Percentiles rank a stretch among this genome's conserved stretches.
Evolutionary conservation across 2,113 vertebrate genomes (phyloP).

Genomic region (Sceloporus tristichus): DNA sequence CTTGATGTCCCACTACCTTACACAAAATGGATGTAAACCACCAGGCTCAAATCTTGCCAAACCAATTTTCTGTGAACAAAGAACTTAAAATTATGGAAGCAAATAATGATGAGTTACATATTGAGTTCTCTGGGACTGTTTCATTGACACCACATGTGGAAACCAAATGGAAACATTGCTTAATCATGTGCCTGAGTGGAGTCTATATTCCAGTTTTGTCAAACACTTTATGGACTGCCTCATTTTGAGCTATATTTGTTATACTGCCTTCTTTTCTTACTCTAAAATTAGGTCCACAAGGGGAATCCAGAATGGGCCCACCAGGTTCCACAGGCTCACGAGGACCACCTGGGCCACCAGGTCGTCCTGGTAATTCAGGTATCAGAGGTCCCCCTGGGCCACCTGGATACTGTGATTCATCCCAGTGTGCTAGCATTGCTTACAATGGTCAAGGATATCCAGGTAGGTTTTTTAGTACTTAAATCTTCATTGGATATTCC

Average conservation of each 20-base stretch:
- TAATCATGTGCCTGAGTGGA: slow-evolving; percentile 38
- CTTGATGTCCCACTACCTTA: slow-evolving; percentile 69
- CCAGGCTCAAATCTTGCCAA: slow-evolving; percentile 72
- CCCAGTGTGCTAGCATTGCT: slow-evolving; percentile 94
- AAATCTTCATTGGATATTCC: neutral
- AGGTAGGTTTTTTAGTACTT: slow-evolving; percentile 82
- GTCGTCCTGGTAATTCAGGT: slow-evolving; percentile 90
- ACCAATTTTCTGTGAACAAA: slow-evolving; percentile 79
- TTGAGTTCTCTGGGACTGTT: slow-evolving; percentile 77
- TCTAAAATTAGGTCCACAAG: slow-evolving; percentile 85
- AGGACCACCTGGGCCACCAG: slow-evolving; percentile 90
- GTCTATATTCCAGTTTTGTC: slow-evolving; percentile 41
- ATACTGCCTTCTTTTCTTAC: slow-evolving; percentile 51
- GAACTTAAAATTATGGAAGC: slow-evolving; percentile 72
- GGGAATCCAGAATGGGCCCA: slow-evolving; percentile 91
- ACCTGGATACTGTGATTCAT: slow-evolving; percentile 97
- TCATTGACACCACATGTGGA: slow-evolving; percentile 83
- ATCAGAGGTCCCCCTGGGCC: slow-evolving; percentile 90
- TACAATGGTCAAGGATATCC: slow-evolving; percentile 97
- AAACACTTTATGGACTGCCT: slow-evolving; percentile 43
- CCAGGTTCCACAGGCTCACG: slow-evolving; percentile 88
- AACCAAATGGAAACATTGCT: slow-evolving; percentile 68
- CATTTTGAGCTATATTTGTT: slow-evolving; percentile 25
- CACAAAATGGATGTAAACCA: slow-evolving; percentile 60
- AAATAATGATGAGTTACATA: slow-evolving; percentile 78